These are phyloP conservation scores for Elephantulus edwardii DNA, from an alignment of 2,113 vertebrate genomes.

Conservation along the genomic window DNA sequence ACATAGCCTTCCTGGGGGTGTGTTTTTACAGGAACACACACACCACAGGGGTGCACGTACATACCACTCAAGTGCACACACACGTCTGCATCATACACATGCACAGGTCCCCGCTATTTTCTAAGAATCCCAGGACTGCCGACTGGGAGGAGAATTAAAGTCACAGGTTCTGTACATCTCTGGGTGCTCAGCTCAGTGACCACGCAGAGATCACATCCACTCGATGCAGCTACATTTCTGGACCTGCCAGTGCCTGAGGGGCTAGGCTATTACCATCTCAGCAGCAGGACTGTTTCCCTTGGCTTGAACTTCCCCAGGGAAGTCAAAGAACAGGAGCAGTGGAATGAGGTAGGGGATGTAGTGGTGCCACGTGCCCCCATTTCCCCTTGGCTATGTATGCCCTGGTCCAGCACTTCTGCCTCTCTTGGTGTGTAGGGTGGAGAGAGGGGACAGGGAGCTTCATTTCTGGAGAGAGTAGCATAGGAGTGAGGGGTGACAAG, in stretches of 20 bases:
- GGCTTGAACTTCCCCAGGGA: not conserved
- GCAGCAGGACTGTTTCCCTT: not conserved
- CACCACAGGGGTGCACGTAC: not conserved
- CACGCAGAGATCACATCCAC: not conserved
- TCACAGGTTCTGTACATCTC: not conserved
- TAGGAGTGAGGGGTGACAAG: not conserved
- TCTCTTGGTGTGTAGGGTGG: fast-evolving
- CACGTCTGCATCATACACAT: not conserved
- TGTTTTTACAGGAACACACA: too few species aligned
- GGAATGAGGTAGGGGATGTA: not conserved
- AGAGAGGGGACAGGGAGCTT: not conserved
- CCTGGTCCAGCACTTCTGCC: not conserved
- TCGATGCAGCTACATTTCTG: not conserved
- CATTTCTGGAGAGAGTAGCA: not conserved
- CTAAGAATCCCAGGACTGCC: not conserved
- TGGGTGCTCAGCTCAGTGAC: not conserved
- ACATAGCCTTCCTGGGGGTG: too few species aligned
- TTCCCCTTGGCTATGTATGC: fast-evolving
- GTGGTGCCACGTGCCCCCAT: not conserved
- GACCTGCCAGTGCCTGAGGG: not conserved
- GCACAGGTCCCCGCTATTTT: too few species aligned
- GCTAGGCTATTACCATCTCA: not conserved
- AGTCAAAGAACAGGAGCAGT: not conserved
- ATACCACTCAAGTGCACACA: not conserved
- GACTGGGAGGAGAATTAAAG: not conserved